phyloP scores from a whole-genome alignment of 2,888 invertebrate species.

The Eledona agricola region DNA sequence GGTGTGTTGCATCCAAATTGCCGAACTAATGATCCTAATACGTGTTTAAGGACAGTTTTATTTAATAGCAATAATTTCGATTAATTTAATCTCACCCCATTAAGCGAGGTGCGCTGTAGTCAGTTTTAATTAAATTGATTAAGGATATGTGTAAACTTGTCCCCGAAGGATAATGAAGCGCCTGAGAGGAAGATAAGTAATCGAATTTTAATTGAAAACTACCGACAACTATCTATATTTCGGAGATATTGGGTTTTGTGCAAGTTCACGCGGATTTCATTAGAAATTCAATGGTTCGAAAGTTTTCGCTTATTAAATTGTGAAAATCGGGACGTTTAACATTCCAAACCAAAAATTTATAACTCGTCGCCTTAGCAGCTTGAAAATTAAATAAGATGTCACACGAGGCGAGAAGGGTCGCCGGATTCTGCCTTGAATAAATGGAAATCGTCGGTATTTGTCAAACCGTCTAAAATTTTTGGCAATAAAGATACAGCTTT shows the following conservation, averaged over 20 bases:
- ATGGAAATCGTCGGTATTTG: slow-evolving; percentile 9
- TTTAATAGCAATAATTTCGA: slow-evolving; percentile 6
- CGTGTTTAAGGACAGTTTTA: slow-evolving; percentile 3
- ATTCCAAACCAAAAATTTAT: too few relatives aligned
- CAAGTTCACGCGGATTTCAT: slow-evolving; percentile 3
- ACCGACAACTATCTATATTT: slow-evolving; percentile 1
- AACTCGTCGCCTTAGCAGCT: slow-evolving; percentile 8
- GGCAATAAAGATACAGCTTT: slow-evolving; percentile 8
- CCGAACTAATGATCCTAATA: slow-evolving; percentile 3
- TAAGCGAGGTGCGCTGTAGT: background rate
- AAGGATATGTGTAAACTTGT: slow-evolving; percentile 5
- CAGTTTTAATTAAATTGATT: slow-evolving; percentile 11
- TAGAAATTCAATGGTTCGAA: slow-evolving; percentile 5
- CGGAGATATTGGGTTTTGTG: too few relatives aligned
- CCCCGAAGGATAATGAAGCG: slow-evolving; percentile 3
- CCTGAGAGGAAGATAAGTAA: background rate
- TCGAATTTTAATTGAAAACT: slow-evolving; percentile 13
- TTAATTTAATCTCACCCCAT: background rate
- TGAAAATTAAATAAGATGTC: slow-evolving; percentile 28
- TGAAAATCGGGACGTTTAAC: too few relatives aligned
- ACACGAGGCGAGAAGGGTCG: slow-evolving; percentile 9
- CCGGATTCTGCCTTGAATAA: slow-evolving; percentile 3
- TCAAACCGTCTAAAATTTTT: slow-evolving; percentile 11
- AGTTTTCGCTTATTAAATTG: background rate
- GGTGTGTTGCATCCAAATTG: slow-evolving; percentile 9